These are phyloP conservation scores for Meganola albula DNA, from an alignment of 2,888 invertebrate genomes.

Conservation along the genomic window DNA sequence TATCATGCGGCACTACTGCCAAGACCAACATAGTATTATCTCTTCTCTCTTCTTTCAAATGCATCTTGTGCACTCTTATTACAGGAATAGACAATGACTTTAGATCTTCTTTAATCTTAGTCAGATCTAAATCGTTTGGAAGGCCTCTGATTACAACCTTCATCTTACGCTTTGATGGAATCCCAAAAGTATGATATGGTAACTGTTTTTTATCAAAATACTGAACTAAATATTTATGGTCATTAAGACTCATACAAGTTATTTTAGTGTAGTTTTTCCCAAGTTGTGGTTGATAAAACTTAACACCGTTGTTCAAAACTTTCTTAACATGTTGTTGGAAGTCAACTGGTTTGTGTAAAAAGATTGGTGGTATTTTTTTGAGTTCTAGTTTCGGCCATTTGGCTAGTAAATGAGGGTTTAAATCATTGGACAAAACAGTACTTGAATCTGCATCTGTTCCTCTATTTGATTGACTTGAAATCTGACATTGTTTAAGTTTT, in stretches of 20 bases:
- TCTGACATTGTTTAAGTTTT: constrained; percentile 23
- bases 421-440: constrained; percentile 16
- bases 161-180: constrained; percentile 44
- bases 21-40: constrained; percentile 36
- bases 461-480: constrained; percentile 10
- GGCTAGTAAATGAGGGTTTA: constrained; percentile 20
- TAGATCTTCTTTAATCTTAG: constrained; percentile 36
- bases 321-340: constrained; percentile 31
- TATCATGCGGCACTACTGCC: constrained; percentile 42
- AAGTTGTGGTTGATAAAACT: constrained; percentile 35
- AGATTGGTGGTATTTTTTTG: constrained; percentile 44
- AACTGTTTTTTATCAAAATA: constrained; percentile 43
- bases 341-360: constrained; percentile 39
- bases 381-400: constrained; percentile 40
- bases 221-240: constrained; percentile 37
- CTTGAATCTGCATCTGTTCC: background rate
- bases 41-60: constrained; percentile 27
- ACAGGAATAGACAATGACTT: constrained; percentile 42
- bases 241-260: constrained; percentile 32
- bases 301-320: constrained; percentile 31
- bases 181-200: constrained; percentile 51
- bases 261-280: constrained; percentile 37
- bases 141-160: constrained; percentile 53
- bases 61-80: constrained; percentile 48
- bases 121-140: constrained; percentile 33